phyloP scores from a whole-genome alignment of 1,140 invertebrate genomes.

The Meloidogyne exigua region DNA sequence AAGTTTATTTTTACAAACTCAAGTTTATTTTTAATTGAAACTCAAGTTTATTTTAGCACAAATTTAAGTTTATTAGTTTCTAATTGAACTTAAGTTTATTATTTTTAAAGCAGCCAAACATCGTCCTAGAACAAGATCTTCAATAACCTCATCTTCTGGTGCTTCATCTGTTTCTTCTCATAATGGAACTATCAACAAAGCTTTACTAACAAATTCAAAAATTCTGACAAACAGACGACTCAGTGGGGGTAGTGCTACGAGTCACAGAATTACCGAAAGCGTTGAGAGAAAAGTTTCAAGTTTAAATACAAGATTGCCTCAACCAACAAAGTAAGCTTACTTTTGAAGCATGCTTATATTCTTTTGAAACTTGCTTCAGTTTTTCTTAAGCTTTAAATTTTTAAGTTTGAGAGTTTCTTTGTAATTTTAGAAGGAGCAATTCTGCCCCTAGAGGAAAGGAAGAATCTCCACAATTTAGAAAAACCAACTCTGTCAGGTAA shows the following conservation, averaged over 20 bases:
- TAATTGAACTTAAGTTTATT: neutral
- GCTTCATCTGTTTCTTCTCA: neutral
- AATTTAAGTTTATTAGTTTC: too few relatives aligned
- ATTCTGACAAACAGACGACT: neutral
- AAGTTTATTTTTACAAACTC: too few relatives aligned
- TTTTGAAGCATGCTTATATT: neutral
- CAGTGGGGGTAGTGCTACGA: neutral
- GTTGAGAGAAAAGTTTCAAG: conserved; percentile 1
- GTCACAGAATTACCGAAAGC: conserved; percentile 6
- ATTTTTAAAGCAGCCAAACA: neutral
- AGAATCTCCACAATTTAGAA: neutral
- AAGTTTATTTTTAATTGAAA: too few relatives aligned
- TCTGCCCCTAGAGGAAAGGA: conserved; percentile 1
- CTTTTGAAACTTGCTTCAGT: neutral
- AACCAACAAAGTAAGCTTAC: conserved; percentile 11
- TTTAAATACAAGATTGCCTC: neutral
- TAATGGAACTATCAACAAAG: neutral
- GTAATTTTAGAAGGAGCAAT: conserved; percentile 19
- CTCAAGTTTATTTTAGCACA: neutral
- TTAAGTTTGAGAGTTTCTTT: too few relatives aligned
- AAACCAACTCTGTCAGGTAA: neutral
- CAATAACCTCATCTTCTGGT: neutral
- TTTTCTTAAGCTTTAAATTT: neutral
- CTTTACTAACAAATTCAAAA: neutral
- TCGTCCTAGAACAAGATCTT: neutral